These are phyloP conservation scores for Ferrisia virgata DNA, from an alignment of 2,888 invertebrate species.

Conservation along the genomic window DNA sequence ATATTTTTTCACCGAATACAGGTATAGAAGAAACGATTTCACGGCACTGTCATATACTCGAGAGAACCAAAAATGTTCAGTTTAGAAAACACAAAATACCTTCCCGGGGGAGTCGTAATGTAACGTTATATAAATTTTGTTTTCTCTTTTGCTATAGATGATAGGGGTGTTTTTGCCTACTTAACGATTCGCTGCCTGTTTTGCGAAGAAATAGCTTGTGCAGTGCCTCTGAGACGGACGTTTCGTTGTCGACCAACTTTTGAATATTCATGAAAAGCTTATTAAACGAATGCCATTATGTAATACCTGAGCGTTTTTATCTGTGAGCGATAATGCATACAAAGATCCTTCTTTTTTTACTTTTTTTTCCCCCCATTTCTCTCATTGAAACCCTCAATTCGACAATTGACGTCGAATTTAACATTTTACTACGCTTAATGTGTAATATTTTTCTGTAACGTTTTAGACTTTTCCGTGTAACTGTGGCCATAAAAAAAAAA, in stretches of 20 bases:
- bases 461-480: neutral
- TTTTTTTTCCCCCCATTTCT: neutral
- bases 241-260: constrained; percentile 32
- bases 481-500: neutral
- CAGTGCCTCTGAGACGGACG: constrained; percentile 36
- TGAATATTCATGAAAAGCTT: constrained; percentile 39
- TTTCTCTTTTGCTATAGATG: constrained; percentile 21
- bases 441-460: constrained; percentile 10
- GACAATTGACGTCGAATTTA: neutral
- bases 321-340: constrained; percentile 34
- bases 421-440: constrained; percentile 10
- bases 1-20: neutral
- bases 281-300: constrained; percentile 34
- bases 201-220: constrained; percentile 5
- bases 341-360: constrained; percentile 24
- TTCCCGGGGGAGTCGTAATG: constrained; percentile 26
- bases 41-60: neutral
- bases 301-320: constrained; percentile 36
- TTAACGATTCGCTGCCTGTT: constrained; percentile 35
- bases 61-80: neutral
- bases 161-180: constrained; percentile 31
- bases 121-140: constrained; percentile 32
- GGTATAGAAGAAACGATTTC: constrained; percentile 1
- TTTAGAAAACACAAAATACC: constrained; percentile 23
- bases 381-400: neutral